Percentiles rank a stretch among this genome's conserved stretches.
These are phyloP conservation scores for Clarias gariepinus DNA, from an alignment of 2,113 vertebrate genomes.

Conservation along the genomic window DNA sequence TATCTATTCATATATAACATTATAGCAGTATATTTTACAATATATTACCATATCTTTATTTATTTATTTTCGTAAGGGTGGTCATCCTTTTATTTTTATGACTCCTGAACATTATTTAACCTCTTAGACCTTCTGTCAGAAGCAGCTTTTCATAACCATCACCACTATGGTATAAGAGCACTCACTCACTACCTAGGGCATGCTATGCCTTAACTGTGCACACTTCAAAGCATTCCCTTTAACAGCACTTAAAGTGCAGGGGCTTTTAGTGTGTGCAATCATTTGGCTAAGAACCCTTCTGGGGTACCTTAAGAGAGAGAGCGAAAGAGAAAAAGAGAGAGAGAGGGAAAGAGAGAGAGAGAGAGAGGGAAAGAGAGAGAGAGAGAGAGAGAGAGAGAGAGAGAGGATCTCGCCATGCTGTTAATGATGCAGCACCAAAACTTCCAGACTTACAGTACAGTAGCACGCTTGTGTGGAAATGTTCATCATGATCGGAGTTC, in stretches of 20 bases:
- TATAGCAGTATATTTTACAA: too few species aligned
- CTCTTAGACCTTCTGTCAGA: not conserved
- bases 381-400: not conserved
- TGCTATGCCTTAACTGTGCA: not conserved
- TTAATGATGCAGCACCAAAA: not conserved
- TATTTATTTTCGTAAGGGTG: too few species aligned
- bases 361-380: too few species aligned
- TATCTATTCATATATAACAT: too few species aligned
- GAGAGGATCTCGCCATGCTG: not conserved
- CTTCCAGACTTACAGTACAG: not conserved
- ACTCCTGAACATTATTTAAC: not conserved
- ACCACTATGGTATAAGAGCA: constrained; percentile 21
- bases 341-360: too few species aligned
- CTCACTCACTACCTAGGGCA: not conserved
- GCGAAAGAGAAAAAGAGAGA: too few species aligned
- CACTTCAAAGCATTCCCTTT: constrained; percentile 31
- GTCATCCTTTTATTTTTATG: not conserved
- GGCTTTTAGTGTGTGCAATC: constrained; percentile 11
- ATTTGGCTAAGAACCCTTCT: not conserved
- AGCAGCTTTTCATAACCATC: not conserved
- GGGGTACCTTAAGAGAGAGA: not conserved
- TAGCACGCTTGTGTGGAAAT: not conserved
- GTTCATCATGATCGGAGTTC: not conserved
- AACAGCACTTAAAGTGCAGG: not conserved
- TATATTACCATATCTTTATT: not conserved